Base-by-base conservation (phyloP, 2,888 invertebrate species). In the Pyrrhia umbra region DNA sequence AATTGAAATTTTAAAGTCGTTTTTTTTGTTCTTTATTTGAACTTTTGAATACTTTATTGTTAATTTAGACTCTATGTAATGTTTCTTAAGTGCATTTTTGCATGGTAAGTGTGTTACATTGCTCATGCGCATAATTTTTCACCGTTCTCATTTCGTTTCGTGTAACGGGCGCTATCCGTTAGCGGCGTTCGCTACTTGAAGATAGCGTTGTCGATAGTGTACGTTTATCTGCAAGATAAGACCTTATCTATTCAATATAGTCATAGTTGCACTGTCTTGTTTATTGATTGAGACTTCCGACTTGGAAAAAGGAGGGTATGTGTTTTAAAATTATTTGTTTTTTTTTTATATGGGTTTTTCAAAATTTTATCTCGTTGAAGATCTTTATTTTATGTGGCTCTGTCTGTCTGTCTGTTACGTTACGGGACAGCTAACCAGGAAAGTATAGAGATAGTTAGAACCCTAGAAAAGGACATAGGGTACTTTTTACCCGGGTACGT, bases 181-280 rank as follows among this genome's bases (percentile, higher is more conserved):
- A 71, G 25, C 57, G 45, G 61, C 71, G 75, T 57, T 75, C 18
- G 45, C 52, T 42, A 56, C 69, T 57, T 54, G 1, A 1, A 68
- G 56, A 60, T 74, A 68, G 45, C 15, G 46, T 6, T 37, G 10
- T 2, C 13, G 71, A 75, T 71, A 58, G 61, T 43, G 68, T 69
- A 68, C 68, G 80, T 79, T 77, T 79, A 79, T 79, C 75, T 20
- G 20, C 34, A 2, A 49, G 74, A 80, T 79, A 79, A 64, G 54
- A 30, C 23, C 34, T 56, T 72, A 75, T 72, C 76, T 63, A 20
- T 58, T 60, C 40, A 58, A 69, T 68, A 72, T 62, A 72, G 15
- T 25, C 45, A 58, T 57, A 51, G 46, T 69, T 43, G 43, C 46
- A 43, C 46, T 45, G 70, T 69, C 50, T 68, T 55, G 57, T 50